Conservation (phyloP, 1,140 invertebrate genomes). For the Bacillus rossius region DNA sequence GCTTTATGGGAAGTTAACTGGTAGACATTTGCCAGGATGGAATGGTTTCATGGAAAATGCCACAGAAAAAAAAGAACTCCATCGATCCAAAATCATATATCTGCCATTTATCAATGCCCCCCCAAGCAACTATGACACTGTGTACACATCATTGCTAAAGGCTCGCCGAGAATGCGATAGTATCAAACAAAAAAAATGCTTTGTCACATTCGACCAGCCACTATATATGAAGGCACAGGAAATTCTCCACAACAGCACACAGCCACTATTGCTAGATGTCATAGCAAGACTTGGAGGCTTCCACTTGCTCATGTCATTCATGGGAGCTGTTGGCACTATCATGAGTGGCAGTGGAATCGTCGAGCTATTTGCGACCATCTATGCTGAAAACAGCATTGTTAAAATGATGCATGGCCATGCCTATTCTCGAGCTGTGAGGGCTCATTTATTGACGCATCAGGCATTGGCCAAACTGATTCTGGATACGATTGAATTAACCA, state of each 20-base stretch:
- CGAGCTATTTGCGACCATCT: constrained; percentile 31
- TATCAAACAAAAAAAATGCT: constrained; percentile 14
- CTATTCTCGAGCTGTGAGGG: too few species aligned
- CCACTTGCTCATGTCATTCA: constrained; percentile 38
- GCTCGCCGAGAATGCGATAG: not conserved
- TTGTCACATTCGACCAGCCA: constrained; percentile 28
- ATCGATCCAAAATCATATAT: constrained; percentile 9
- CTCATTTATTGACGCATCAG: constrained; percentile 35
- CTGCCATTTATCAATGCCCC: not conserved
- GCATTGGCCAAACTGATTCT: constrained; percentile 31
- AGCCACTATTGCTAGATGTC: constrained; percentile 15
- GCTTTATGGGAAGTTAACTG: not conserved
- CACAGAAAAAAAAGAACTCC: constrained; percentile 9
- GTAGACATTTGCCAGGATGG: constrained; percentile 19
- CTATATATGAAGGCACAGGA: constrained; percentile 41
- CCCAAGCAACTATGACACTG: not conserved
- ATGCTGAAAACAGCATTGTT: constrained; percentile 28
- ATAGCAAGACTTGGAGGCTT: constrained; percentile 29
- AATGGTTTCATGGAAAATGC: constrained; percentile 24
- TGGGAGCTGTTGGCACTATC: constrained; percentile 36
- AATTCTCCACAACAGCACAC: constrained; percentile 19
- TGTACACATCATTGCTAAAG: not conserved
- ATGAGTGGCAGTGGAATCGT: constrained; percentile 38
- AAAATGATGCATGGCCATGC: constrained; percentile 40
- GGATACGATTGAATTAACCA: not conserved